Base-by-base conservation (phyloP, 1,140 invertebrate species). In the Mizuhopecten yessoensis region DNA sequence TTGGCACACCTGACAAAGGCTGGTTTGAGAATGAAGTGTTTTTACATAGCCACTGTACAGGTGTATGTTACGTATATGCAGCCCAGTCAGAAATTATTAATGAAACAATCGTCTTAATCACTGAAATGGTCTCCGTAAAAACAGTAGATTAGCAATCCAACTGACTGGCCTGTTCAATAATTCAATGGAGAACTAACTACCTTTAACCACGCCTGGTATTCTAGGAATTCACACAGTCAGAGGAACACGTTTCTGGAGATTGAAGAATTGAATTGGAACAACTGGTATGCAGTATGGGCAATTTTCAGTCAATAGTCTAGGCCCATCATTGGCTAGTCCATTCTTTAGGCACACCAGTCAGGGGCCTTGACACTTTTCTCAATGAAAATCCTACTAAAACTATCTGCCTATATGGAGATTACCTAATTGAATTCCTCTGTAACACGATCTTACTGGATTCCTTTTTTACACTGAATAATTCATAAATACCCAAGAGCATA, bases 391-490 rank as follows among this genome's bases (percentile, higher is more conserved):
- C 23, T n/a, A 75, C 57, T 0, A 29, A 75, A 75, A 75, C 57
- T 75, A 29, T 9, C 9, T 75, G 23, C n/a, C 57, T 75, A 29
- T 75, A 75, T 75, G 57, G 57, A 29, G 29, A 75, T 75, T n/a
- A 2, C 9, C 57, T 75, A 75, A 75, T 75, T 75, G 57, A 75
- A 75, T 75, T 75, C 57, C n/a, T 17, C 57, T 17, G 57, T 75
- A 75, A 75, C 57, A 17, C 17, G n/a, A 75, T 29, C 57, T 75
- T 75, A n/a, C 57, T 29, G 57, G 29, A 75, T 75, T 75, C 57
- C 57, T 75, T 75, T 75, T 75, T 75, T 75, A 75, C 57, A n/a
- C 57, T 75, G 57, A 75, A 75, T 75, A 75, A 75, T 75, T 75
- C 57, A 75, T 75, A 75, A 75, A 75, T 29, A 75, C 57, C 57